Base-by-base conservation (phyloP, 2,113 vertebrate species). In the Epinephelus fuscoguttatus region DNA sequence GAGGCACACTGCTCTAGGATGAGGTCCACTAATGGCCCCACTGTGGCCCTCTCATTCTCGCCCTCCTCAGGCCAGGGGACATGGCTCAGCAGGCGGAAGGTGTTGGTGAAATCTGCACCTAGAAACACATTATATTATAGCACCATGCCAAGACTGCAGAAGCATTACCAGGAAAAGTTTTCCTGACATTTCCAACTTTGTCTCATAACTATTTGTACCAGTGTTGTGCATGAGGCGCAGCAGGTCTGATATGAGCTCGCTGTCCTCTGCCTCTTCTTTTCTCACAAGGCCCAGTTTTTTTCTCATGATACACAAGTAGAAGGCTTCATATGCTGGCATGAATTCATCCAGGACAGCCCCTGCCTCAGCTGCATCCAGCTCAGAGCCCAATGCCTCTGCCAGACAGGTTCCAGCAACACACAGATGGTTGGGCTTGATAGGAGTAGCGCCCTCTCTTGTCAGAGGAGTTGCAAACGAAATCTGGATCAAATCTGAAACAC, bases 321-420 rank as follows among this genome's bases (percentile, higher is more conserved):
- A 94, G 14, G 70, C 91, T 70, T 97, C 96, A 55, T 96, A 99
- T 64, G 96, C 96, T 69, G 92, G 75, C 84, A 93, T 90, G 23
- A 95, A 97, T 33, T 97, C 96, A 1, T 96, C 95, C 82, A 99
- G 74, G 49, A 97, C 88, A 21, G 94, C 86, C 50, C 94, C 84
- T 0, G 95, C 96, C 64, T 92, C 90, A 57, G 94, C 94, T 0
- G 91, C 82, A 45, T 96, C 94, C 84, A 99, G 93, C 80, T 97
- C 97, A 0, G 97, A 97, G 75, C 89, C 95, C 77, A 99, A 79
- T 0, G 96, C 97, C 90, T 99, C 97, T 0, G 96, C 97, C 77
- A 99, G 94, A 21, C 96, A 99, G 93, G 91, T 99, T 99, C 98
- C 98, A 99, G 61, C 92, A 96, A 89, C 97, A 99, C 30, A 97